Conservation (phyloP, 2,797 vertebrate genomes). For the Dermochelys coriacea region DNA sequence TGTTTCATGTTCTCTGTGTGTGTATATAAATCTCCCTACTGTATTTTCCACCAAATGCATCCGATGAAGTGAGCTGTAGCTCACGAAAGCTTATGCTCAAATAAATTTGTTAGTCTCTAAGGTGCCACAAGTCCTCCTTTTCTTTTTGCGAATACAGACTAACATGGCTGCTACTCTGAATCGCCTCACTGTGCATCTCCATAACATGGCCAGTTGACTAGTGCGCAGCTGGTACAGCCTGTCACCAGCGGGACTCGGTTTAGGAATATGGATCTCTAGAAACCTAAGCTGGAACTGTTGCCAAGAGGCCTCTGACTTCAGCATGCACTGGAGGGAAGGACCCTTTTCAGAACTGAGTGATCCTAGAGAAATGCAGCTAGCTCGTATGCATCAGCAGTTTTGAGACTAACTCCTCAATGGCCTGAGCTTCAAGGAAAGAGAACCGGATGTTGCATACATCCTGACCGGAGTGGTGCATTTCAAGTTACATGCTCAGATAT, state of each 20-base stretch:
- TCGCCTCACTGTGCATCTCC: slow-evolving; percentile 75
- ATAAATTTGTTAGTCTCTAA: no score
- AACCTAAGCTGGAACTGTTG: slow-evolving; percentile 31
- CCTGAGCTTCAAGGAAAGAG: slow-evolving; percentile 28
- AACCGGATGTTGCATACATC: slow-evolving; percentile 38
- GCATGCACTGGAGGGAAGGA: slow-evolving; percentile 25
- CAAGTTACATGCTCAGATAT: slow-evolving; percentile 24
- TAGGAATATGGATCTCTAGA: slow-evolving; percentile 12
- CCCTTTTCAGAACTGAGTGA: slow-evolving; percentile 66
- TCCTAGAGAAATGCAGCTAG: slow-evolving; percentile 63
- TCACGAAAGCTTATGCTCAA: no score
- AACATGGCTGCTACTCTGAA: no score
- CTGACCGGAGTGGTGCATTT: background rate
- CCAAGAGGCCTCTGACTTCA: background rate
- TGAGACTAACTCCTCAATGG: slow-evolving; percentile 64
- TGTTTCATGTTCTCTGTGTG: no score
- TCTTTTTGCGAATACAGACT: no score
- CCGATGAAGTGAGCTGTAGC: no score
- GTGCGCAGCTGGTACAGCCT: slow-evolving; percentile 65
- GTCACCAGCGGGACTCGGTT: slow-evolving; percentile 51
- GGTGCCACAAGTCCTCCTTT: no score
- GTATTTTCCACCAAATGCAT: no score
- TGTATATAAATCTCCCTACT: no score
- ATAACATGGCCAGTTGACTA: slow-evolving; percentile 74
- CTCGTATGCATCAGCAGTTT: slow-evolving; percentile 79